Base-by-base conservation (phyloP, 53 echinoderm and acorn worm species). In the Holothuria leucospilota region DNA sequence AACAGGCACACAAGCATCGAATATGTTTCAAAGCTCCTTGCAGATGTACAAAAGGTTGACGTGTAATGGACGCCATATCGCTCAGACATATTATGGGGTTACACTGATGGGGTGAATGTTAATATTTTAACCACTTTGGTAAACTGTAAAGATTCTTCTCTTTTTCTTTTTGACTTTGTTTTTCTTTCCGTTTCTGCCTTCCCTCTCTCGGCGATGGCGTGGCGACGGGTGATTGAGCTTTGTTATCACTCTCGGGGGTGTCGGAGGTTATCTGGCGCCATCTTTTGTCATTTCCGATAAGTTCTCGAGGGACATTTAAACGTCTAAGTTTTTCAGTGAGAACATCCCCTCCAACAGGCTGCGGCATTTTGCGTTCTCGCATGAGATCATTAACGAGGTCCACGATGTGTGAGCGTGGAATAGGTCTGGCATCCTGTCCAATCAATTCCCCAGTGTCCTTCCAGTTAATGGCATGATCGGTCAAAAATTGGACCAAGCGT, bases 311-410 rank as follows among this genome's bases (percentile, higher is more conserved):
- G 63, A 63, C 63, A 63, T 63, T 63, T 13, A 63, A 63, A 13
- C 63, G 63, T 63, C 63, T 6, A 63, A 63, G 63, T 63, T 63
- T 13, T 13, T 63, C 63, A 13, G 12, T 63, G 63, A 63, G 63
- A 63, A 63, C 63, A 13, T 63, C 63, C 63, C 63, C 63, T 63
- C 63, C 63, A 13, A 63, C 12, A 7, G 63, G 63, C 12, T 26
- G 63, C 12, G 63, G 6, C 21, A 26, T 23, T 63, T 63, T 63
- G 21, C 63, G 21, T 21, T 23, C 21, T 51, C 78, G 78, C 8
- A 78, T 5, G 26, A 78, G 58, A 53, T 78, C 78, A 25, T 78
- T 78, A 25, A 78, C 78, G 26, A 78, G 51, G 16, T 78, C 78
- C n/a, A 63, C 63, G 6, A 63, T 63, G 63, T 63, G 63, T 63